phyloP scores from a whole-genome alignment of 2,888 invertebrate genomes.

The Drosophila colorata region DNA sequence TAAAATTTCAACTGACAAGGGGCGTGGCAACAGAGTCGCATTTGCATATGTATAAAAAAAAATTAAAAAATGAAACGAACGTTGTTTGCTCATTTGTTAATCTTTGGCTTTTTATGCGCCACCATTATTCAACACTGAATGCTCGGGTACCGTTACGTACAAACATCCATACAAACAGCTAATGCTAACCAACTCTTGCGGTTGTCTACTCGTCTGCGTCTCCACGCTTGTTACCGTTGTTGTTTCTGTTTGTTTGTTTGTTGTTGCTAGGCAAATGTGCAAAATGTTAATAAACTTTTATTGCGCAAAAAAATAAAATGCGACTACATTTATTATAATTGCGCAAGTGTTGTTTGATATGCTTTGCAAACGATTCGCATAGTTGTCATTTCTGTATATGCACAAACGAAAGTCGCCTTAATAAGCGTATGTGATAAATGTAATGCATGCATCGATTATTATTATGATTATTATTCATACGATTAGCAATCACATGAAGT shows the following conservation, averaged over 20 bases:
- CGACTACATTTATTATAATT: conserved; percentile 67
- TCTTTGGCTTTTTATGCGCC: conserved; percentile 55
- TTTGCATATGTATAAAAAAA: conserved; percentile 64
- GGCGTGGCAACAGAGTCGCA: conserved; percentile 53
- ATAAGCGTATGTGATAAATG: conserved; percentile 13
- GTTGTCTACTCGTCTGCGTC: conserved; percentile 53
- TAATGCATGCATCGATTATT: conserved; percentile 23
- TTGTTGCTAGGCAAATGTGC: conserved; percentile 68
- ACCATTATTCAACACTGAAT: conserved; percentile 75
- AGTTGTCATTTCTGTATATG: conserved; percentile 25
- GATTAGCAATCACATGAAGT: conserved; percentile 20
- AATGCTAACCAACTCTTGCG: conserved; percentile 66
- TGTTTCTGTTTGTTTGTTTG: conserved; percentile 13
- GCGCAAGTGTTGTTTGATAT: conserved; percentile 52
- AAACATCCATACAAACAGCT: conserved; percentile 45
- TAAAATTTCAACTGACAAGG: conserved; percentile 56
- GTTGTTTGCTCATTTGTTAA: conserved; percentile 68
- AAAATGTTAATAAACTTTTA: conserved; percentile 76
- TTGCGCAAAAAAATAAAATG: conserved; percentile 61
- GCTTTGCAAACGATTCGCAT: conserved; percentile 52
- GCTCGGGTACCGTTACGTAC: conserved; percentile 73
- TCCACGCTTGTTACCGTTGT: conserved; percentile 35
- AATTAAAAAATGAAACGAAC: conserved; percentile 43
- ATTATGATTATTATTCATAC: conserved; percentile 14
- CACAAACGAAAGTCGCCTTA: conserved; percentile 48